Evolutionary conservation across 2,888 invertebrate species (phyloP).

Genomic region (Tetragnatha montana): DNA sequence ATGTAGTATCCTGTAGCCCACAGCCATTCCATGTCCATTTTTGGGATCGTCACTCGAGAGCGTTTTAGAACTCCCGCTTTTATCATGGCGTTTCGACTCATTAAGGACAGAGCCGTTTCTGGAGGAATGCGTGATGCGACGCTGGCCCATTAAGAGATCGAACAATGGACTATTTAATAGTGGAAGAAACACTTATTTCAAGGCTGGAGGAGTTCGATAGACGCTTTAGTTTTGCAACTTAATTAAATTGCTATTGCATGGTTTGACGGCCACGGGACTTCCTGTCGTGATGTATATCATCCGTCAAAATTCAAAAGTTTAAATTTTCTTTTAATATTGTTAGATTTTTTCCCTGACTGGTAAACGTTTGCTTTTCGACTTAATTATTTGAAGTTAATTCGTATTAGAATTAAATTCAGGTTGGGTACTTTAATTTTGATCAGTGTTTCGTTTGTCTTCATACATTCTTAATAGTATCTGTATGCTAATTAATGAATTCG

Average conservation of each 20-base stretch:
- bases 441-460: background rate
- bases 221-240: background rate
- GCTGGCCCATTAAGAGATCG: background rate
- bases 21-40: background rate
- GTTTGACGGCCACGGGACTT: background rate
- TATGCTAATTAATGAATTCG: background rate
- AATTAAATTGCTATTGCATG: background rate
- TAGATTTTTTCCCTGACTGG: too few relatives aligned
- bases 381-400: too few relatives aligned
- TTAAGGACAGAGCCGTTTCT: background rate
- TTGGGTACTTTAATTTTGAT: background rate
- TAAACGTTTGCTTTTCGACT: too few relatives aligned
- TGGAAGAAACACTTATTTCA: slow-evolving; percentile 32
- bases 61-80: too few relatives aligned
- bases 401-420: too few relatives aligned
- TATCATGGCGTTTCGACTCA: background rate
- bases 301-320: too few relatives aligned
- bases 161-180: slow-evolving; percentile 29
- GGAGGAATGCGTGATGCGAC: slow-evolving; percentile 1
- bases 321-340: too few relatives aligned
- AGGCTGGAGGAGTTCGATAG: slow-evolving; percentile 13
- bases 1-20: background rate
- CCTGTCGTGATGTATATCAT: background rate
- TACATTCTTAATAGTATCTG: background rate
- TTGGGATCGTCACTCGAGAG: background rate